Evolutionary conservation across 1,140 invertebrate genomes (phyloP), one percentile per base, ranked within the genome.

Genomic region (Zophobas atratus): DNA sequence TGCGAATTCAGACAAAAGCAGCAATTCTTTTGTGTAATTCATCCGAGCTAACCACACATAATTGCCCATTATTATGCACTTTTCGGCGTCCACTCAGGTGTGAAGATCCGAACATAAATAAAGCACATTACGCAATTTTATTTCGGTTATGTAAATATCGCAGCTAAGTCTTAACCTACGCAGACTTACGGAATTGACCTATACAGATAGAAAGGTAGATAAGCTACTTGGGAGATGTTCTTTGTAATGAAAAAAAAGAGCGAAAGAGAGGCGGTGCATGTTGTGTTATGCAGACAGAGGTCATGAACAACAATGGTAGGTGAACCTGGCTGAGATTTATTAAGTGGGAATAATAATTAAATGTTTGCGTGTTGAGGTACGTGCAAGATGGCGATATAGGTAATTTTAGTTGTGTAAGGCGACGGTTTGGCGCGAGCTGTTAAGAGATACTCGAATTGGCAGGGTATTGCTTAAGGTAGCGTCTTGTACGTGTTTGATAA

Each of bases 141-240:
- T 38, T 73, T 73, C 71, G 71, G 71, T 73, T 73, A 73, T 73
- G 71, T 73, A 73, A 73, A 73, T 55, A 43, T 36, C 57, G 8
- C 20, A 20, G 20, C 35, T 20, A 51, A 51, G 49, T 51, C 49
- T 6, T 51, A 51, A 67, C 60, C 60, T 67, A 67, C 60, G 39
- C 60, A 67, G 8, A 39, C 60, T 35, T 67, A 67, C 60, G 39
- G 39, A 43, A 57, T 48, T 67, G 60, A 67, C 60, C 71, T 56
- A 73, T 55, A 41, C 6, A 73, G 71, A 53, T 73, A 55, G 71
- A 73, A 73, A 73, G 71, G 48, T 5, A 56, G 71, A 43, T 43
- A 73, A 73, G 51, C 51, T 48, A 41, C 48, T 72, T 63, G n/a
- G 20, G n/a, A 51, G 60, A 67, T 67, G 39, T 32, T 67, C 60